Conservation (phyloP, 2,797 vertebrate genomes). For the Distichodus sexfasciatus region DNA sequence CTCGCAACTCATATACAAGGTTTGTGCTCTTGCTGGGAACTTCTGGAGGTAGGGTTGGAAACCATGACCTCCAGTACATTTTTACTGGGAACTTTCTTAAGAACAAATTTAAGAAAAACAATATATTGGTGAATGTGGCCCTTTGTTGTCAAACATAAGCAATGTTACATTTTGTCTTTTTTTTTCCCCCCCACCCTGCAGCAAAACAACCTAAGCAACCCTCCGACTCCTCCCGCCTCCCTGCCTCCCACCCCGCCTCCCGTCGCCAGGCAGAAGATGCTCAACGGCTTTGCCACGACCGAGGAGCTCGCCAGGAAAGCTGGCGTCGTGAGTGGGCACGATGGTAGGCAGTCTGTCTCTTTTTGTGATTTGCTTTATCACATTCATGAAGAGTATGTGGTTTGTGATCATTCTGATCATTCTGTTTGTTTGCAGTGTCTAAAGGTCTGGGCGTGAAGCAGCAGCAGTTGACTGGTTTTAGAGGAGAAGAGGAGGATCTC, state of each 20-base stretch:
- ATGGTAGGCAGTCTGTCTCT: slow-evolving; percentile 64
- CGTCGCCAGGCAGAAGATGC: slow-evolving; percentile 85
- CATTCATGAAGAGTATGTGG: too few species aligned
- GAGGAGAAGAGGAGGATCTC: slow-evolving; percentile 84
- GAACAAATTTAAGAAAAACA: too few species aligned
- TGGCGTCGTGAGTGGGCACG: slow-evolving; percentile 73
- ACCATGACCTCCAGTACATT: too few species aligned
- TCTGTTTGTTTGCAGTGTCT: slow-evolving; percentile 30
- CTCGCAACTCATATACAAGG: slow-evolving; percentile 96
- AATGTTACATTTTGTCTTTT: too few species aligned
- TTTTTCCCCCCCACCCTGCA: too few species aligned
- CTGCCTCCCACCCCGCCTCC: slow-evolving; percentile 95
- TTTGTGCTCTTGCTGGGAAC: too few species aligned
- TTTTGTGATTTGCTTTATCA: neutral
- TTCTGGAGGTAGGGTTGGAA: too few species aligned
- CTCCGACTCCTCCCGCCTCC: slow-evolving; percentile 94
- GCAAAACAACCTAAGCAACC: slow-evolving; percentile 98
- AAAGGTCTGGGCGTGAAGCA: slow-evolving; percentile 76
- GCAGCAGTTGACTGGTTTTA: slow-evolving; percentile 76
- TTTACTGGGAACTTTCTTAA: too few species aligned
- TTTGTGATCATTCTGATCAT: neutral
- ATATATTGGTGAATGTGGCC: too few species aligned
- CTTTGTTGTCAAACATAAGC: too few species aligned
- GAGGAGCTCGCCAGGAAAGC: slow-evolving; percentile 88
- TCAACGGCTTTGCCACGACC: slow-evolving; percentile 91